Conservation (phyloP, 2,888 invertebrate genomes). For the Lottia scabra region DNA sequence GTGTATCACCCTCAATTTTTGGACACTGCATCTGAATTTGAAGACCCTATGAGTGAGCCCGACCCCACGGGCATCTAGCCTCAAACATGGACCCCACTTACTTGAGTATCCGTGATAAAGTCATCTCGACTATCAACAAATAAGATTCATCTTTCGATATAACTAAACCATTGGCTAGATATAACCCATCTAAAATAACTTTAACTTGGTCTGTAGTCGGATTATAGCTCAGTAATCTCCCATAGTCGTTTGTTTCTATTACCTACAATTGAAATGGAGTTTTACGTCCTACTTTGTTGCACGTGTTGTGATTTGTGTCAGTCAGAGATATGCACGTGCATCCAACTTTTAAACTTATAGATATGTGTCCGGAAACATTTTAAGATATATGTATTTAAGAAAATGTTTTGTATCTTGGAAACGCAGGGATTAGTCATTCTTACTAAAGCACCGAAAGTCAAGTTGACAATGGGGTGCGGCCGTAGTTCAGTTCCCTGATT, state of each 20-base stretch:
- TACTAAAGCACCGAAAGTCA: neutral
- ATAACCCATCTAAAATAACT: slow-evolving; percentile 44
- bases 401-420: no score
- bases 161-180: slow-evolving; percentile 55
- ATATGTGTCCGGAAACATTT: no score
- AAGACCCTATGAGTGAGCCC: no score
- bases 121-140: slow-evolving; percentile 53
- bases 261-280: slow-evolving; percentile 35
- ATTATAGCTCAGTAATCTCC: slow-evolving; percentile 47
- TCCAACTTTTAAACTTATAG: no score
- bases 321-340: no score
- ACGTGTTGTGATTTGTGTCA: no score
- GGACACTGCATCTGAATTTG: no score
- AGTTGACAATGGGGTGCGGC: neutral
- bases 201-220: slow-evolving; percentile 34
- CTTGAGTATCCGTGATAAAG: slow-evolving; percentile 45
- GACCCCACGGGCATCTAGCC: no score
- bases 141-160: slow-evolving; percentile 44
- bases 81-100: slow-evolving; percentile 19
- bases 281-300: no score
- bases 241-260: slow-evolving; percentile 51
- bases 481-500: neutral
- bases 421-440: neutral
- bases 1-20: no score
- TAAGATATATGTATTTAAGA: no score